These are phyloP conservation scores for Archilochus colubris DNA, from an alignment of 2,113 vertebrate species.

Conservation along the genomic window DNA sequence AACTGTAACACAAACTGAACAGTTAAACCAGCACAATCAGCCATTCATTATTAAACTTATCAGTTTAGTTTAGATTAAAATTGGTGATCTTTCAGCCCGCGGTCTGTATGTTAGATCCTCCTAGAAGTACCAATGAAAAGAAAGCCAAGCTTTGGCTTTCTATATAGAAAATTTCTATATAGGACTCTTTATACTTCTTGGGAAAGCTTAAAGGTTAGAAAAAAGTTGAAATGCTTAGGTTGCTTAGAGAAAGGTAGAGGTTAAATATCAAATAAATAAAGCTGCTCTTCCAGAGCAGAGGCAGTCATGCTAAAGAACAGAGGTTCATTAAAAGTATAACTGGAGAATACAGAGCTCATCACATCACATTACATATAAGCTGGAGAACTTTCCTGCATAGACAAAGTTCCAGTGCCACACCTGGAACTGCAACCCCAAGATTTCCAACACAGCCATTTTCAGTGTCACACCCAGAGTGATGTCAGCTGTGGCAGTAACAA, in stretches of 20 bases:
- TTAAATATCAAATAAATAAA: background rate
- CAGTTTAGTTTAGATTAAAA: background rate
- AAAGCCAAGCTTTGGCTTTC: background rate
- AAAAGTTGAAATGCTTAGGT: background rate
- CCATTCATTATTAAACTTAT: too few relatives aligned
- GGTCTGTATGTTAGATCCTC: background rate
- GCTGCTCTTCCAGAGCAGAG: background rate
- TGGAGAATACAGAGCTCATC: background rate
- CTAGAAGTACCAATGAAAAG: background rate
- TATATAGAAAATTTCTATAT: background rate
- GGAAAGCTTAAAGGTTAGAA: background rate
- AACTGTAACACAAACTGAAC: background rate
- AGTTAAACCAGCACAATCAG: background rate
- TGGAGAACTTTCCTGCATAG: background rate
- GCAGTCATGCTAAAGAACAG: background rate
- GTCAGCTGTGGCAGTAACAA: background rate
- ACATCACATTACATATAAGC: background rate
- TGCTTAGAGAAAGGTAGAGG: background rate
- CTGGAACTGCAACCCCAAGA: background rate
- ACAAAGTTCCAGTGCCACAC: background rate
- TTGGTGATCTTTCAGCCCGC: background rate
- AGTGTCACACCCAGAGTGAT: accelerated
- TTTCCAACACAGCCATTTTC: background rate
- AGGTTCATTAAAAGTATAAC: background rate
- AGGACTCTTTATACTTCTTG: background rate